phyloP scores from a whole-genome alignment of 2,888 invertebrate genomes.

The Tenthredo mesomela region DNA sequence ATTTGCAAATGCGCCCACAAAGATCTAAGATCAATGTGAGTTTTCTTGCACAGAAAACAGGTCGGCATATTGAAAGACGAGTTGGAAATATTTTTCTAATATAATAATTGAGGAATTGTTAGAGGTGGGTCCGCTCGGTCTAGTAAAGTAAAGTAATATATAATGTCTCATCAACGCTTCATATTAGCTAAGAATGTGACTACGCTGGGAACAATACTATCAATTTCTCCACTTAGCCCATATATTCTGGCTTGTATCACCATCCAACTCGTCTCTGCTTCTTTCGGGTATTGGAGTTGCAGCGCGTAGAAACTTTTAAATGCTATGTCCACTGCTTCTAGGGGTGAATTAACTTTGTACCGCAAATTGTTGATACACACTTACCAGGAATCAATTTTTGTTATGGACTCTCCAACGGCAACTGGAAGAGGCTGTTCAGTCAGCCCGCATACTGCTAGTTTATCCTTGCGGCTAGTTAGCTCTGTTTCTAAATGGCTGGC shows the following conservation, averaged over 20 bases:
- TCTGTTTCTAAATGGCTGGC: not conserved
- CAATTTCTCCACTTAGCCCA: slow-evolving; percentile 52
- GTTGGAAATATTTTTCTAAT: not conserved
- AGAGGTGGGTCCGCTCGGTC: not conserved
- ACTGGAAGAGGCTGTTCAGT: slow-evolving; percentile 55
- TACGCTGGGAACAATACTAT: slow-evolving; percentile 48
- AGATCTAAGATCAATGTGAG: not conserved
- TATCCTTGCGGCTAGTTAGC: not conserved
- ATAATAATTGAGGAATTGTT: not conserved
- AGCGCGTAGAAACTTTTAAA: slow-evolving; percentile 55
- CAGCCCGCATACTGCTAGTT: slow-evolving; percentile 1
- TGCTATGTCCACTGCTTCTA: slow-evolving; percentile 40
- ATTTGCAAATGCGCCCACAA: not conserved
- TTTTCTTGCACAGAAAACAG: not conserved
- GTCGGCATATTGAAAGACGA: not conserved
- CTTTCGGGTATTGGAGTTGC: slow-evolving; percentile 51
- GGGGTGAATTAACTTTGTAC: slow-evolving; percentile 42
- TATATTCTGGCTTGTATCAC: slow-evolving; percentile 53
- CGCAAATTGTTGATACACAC: slow-evolving; percentile 50
- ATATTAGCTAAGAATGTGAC: slow-evolving; percentile 51
- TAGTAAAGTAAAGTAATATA: not conserved
- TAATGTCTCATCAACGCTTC: not conserved
- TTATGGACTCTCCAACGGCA: slow-evolving; percentile 49
- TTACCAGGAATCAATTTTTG: slow-evolving; percentile 48
- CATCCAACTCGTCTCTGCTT: slow-evolving; percentile 51